Conservation (phyloP, 2,113 vertebrate genomes). For the Albula goreensis region DNA sequence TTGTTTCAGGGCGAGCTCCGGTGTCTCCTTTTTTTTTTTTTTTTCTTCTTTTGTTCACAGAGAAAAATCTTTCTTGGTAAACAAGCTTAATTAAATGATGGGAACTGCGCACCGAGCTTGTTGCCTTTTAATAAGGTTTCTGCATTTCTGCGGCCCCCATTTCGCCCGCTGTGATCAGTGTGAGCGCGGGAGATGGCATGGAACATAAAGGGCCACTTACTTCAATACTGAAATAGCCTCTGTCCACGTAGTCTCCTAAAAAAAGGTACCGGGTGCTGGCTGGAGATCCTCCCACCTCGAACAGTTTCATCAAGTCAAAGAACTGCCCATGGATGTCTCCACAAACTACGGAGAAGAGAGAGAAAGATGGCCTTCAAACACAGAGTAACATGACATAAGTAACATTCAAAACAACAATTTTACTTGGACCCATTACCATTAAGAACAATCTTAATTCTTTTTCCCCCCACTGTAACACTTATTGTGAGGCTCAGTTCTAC, state of each 20-base stretch:
- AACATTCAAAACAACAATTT: neutral
- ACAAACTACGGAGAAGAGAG: slow-evolving; percentile 77
- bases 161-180: neutral
- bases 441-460: neutral
- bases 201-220: slow-evolving; percentile 71
- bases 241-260: slow-evolving; percentile 97
- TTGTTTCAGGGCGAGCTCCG: neutral
- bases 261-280: slow-evolving; percentile 98
- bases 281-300: slow-evolving; percentile 97
- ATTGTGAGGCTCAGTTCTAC: neutral
- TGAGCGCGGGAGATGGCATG: neutral
- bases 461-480: neutral
- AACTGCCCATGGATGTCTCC: slow-evolving; percentile 98
- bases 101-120: no score
- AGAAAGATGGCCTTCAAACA: neutral
- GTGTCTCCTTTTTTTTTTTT: neutral
- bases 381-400: neutral
- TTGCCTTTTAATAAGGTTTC: no score
- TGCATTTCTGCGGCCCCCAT: neutral
- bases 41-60: neutral
- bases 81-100: no score
- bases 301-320: slow-evolving; percentile 99
- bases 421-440: neutral
- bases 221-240: slow-evolving; percentile 99
- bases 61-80: neutral